Percentiles rank a stretch among this genome's conserved stretches.
phyloP scores from a whole-genome alignment of 2,888 invertebrate species.

The Caenorhabditis parvicauda region DNA sequence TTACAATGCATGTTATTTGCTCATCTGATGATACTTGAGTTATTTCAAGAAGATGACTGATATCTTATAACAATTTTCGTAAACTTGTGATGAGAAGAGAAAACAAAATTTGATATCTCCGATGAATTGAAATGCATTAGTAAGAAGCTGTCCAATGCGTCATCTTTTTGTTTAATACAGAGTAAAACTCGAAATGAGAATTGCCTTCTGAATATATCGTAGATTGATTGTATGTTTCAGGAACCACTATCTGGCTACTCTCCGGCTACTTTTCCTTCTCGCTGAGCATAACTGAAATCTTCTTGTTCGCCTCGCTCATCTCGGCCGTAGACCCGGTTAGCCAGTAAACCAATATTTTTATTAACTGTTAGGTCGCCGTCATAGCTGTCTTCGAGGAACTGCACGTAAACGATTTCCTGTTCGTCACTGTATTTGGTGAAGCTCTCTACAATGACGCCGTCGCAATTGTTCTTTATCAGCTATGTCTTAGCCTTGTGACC shows the following conservation, averaged over 20 bases:
- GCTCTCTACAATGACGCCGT: constrained; percentile 95
- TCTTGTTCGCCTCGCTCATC: constrained; percentile 30
- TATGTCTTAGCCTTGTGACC: too few relatives aligned
- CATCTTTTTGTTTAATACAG: too few relatives aligned
- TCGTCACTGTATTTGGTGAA: constrained; percentile 97
- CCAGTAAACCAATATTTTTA: background rate
- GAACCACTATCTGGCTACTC: background rate
- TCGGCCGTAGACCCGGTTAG: constrained; percentile 34
- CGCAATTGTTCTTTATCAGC: constrained; percentile 72
- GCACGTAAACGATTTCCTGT: constrained; percentile 92
- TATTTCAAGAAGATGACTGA: too few relatives aligned
- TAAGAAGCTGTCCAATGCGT: too few relatives aligned
- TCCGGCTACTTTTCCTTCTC: background rate
- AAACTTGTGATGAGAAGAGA: too few relatives aligned
- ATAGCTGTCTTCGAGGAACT: constrained; percentile 35
- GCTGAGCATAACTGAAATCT: constrained; percentile 12
- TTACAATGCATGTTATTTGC: too few relatives aligned
- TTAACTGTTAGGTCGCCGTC: constrained; percentile 17
- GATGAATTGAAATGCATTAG: too few relatives aligned
- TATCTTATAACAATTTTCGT: too few relatives aligned
- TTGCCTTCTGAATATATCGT: background rate
- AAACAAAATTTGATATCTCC: too few relatives aligned
- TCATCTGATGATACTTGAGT: too few relatives aligned
- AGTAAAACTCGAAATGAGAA: too few relatives aligned
- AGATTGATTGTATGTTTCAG: background rate